Base-by-base conservation (phyloP, 1,140 invertebrate species). In the Tribolium castaneum region DNA sequence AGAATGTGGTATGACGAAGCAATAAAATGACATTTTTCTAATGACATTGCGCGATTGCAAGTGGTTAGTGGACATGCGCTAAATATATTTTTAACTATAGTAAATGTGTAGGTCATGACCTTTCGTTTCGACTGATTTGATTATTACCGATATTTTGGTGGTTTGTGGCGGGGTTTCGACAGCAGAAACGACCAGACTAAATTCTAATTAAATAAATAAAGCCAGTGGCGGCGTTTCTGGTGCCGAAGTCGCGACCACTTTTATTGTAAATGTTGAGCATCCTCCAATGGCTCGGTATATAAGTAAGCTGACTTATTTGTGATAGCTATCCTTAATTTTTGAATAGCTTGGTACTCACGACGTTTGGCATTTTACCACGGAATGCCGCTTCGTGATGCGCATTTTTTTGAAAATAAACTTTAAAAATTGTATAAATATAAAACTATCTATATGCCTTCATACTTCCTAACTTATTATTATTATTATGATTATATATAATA, bases 401-500 rank as follows among this genome's bases (percentile, higher is more conserved):
- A 75, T 59, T 75, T 79, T 82, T 80, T 79, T 62, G 75, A 81
- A 81, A 82, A 78, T 56, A 83, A 84, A 75, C 59, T 80, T 82
- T 80, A 73, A 81, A 19, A 83, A 82, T 80, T 83, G 81, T 84
- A 84, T 83, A 83, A 84, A 84, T 83, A 84, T 83, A 80, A 84
- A 85, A 85, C 84, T 85, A 86, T 86, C 85, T 86, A 86, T 85
- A 85, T 86, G 85, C 85, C 85, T 86, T 86, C 84, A 85, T 86
- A 86, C 84, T 86, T 86, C 84, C 85, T 86, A 86, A 84, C 82
- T 83, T 82, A 84, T 83, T 83, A 84, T 82, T 75, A 83, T 83
- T 77, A 83, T 81, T 80, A 81, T 81, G 73, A 82, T 83, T 80
- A 83, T 85, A 85, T 84, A 84, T 84, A 82, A 84, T 85, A 86